Evolutionary conservation across 2,797 vertebrate species (phyloP).

Genomic region (Alfaro cultratus): DNA sequence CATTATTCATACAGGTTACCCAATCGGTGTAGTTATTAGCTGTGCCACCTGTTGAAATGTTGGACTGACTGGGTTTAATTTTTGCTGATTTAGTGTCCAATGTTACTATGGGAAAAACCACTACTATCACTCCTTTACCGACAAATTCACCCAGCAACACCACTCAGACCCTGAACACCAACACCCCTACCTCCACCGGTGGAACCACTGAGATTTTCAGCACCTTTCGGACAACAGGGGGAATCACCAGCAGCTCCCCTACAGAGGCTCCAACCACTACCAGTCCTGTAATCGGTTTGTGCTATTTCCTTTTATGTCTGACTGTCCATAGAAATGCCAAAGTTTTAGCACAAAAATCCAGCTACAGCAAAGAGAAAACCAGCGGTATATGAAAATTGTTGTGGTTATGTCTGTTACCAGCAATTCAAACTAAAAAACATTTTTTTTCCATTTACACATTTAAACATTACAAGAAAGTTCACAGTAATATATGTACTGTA

Average conservation of each 20-base stretch:
- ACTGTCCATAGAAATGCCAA: neutral
- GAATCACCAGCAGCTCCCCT: conserved; percentile 11
- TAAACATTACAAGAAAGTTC: neutral
- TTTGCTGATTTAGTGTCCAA: conserved; percentile 8
- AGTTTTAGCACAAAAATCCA: neutral
- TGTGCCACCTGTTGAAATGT: neutral
- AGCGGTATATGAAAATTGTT: neutral
- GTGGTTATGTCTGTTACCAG: neutral
- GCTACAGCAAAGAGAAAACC: neutral
- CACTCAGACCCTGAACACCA: neutral
- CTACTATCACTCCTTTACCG: neutral
- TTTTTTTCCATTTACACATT: neutral
- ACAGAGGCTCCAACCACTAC: conserved; percentile 14
- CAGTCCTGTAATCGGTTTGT: conserved; percentile 52
- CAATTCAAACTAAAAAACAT: neutral
- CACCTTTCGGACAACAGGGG: conserved; percentile 3
- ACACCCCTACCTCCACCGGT: neutral
- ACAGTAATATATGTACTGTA: neutral
- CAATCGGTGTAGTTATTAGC: neutral
- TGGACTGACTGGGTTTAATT: conserved; percentile 13
- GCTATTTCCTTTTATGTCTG: neutral
- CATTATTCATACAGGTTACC: neutral
- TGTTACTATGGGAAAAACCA: neutral
- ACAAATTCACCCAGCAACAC: neutral
- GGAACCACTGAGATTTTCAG: neutral